phyloP scores from a whole-genome alignment of 2,888 invertebrate genomes.

The Pheosia gnoma region DNA sequence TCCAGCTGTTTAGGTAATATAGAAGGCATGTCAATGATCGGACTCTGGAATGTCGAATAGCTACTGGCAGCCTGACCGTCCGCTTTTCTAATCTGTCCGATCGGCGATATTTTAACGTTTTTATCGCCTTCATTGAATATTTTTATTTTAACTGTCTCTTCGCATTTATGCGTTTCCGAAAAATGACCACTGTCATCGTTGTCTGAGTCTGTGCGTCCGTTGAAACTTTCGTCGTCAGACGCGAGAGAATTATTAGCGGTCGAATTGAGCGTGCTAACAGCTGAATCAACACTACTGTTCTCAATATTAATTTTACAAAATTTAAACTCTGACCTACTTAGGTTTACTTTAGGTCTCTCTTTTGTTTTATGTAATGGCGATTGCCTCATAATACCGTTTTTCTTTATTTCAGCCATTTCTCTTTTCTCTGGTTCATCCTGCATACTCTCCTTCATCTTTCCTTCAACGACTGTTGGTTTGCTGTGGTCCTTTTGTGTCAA shows the following conservation, averaged over 20 bases:
- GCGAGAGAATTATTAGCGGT: conserved; percentile 81
- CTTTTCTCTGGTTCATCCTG: conserved; percentile 75
- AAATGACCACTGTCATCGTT: conserved; percentile 83
- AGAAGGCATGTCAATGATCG: conserved; percentile 77
- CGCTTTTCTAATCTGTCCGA: conserved; percentile 72
- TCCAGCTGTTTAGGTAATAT: conserved; percentile 75
- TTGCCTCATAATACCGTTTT: conserved; percentile 81
- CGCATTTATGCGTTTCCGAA: conserved; percentile 76
- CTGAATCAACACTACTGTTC: conserved; percentile 78
- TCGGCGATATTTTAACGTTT: conserved; percentile 73
- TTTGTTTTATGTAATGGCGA: conserved; percentile 87
- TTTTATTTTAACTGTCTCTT: conserved; percentile 81
- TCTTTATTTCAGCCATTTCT: conserved; percentile 75
- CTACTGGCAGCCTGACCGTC: conserved; percentile 74
- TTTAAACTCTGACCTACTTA: conserved; percentile 80
- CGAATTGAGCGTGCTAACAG: conserved; percentile 83
- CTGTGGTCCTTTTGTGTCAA: conserved; percentile 59
- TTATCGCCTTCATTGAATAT: conserved; percentile 77
- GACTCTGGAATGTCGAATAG: conserved; percentile 79
- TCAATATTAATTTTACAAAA: conserved; percentile 82
- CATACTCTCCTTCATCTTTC: conserved; percentile 77
- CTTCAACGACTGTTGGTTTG: conserved; percentile 76
- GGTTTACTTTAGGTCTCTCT: conserved; percentile 86
- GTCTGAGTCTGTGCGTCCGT: conserved; percentile 84
- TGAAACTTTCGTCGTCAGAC: conserved; percentile 80